Conservation (phyloP, 2,797 vertebrate genomes). For the Hoplostethus atlanticus region DNA sequence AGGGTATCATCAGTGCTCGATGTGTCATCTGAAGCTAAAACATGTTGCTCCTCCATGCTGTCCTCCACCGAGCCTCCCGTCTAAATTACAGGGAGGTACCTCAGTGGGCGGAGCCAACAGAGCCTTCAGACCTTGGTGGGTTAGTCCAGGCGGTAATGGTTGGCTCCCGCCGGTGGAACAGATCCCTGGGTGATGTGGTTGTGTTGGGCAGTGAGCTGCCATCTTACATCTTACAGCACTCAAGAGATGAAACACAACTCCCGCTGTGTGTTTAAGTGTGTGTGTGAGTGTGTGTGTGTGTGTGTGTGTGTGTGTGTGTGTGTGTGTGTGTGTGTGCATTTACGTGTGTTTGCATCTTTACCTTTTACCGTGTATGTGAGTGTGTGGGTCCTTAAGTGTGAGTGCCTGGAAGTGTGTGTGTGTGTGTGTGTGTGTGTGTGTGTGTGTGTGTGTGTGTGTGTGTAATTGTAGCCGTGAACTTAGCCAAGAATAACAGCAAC, state of each 20-base stretch:
- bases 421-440: constrained; percentile 16
- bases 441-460: constrained; percentile 1
- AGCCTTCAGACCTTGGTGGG: constrained; percentile 58
- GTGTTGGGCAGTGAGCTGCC: constrained; percentile 48
- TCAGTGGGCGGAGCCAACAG: constrained; percentile 47
- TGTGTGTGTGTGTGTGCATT: constrained; percentile 22
- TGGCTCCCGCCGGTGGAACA: constrained; percentile 57
- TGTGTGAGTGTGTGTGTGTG: too few species aligned
- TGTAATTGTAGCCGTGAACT: not conserved
- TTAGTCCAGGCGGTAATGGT: constrained; percentile 61
- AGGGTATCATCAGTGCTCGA: constrained; percentile 21
- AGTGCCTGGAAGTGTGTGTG: too few species aligned
- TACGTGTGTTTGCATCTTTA: constrained; percentile 3
- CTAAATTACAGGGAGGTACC: constrained; percentile 51
- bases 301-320: not conserved
- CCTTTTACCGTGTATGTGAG: too few species aligned
- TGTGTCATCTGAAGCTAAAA: constrained; percentile 25
- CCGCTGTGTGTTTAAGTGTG: constrained; percentile 12
- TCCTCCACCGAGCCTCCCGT: constrained; percentile 21
- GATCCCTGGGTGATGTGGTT: constrained; percentile 67
- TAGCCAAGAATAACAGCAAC: constrained; percentile 47
- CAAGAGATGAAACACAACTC: constrained; percentile 45
- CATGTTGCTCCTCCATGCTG: constrained; percentile 1
- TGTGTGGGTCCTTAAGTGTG: too few species aligned
- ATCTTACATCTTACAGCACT: constrained; percentile 49